Percentiles rank a stretch among this genome's conserved stretches.
phyloP scores from a whole-genome alignment of 2,888 invertebrate species.

The Teleiodes luculella region DNA sequence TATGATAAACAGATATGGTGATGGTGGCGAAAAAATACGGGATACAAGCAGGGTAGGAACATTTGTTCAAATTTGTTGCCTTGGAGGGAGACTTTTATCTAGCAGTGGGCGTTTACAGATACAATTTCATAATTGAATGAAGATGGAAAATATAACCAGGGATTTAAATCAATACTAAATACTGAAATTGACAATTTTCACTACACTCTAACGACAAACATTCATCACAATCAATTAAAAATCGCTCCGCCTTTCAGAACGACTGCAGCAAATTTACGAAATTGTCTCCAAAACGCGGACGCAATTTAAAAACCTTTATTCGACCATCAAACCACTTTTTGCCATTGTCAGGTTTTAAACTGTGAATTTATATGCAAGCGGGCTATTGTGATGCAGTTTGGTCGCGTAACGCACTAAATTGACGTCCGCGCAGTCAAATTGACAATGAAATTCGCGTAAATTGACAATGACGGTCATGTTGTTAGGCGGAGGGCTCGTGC shows the following conservation, averaged over 20 bases:
- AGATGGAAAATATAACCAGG: too few relatives aligned
- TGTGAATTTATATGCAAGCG: constrained; percentile 3
- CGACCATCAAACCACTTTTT: constrained; percentile 3
- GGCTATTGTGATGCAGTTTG: neutral
- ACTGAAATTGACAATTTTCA: too few relatives aligned
- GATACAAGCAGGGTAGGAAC: too few relatives aligned
- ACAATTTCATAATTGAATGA: too few relatives aligned
- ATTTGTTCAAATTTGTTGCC: too few relatives aligned
- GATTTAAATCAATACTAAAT: too few relatives aligned
- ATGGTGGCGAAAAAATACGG: too few relatives aligned
- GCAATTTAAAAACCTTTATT: constrained; percentile 7
- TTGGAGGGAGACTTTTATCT: too few relatives aligned
- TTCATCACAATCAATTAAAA: neutral
- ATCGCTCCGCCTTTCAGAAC: neutral
- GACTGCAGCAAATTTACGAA: constrained; percentile 3
- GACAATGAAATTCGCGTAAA: neutral
- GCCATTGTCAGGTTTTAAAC: constrained; percentile 5
- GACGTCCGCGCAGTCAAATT: too few relatives aligned
- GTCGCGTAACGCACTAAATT: neutral
- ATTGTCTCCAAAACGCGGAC: neutral
- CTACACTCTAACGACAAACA: neutral
- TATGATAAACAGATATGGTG: too few relatives aligned
- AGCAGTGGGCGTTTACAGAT: too few relatives aligned
- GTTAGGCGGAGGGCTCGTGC: neutral
- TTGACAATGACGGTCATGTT: neutral